These are phyloP conservation scores for Serranus cabrilla DNA, from an alignment of 2,797 vertebrate species.

Conservation along the genomic window DNA sequence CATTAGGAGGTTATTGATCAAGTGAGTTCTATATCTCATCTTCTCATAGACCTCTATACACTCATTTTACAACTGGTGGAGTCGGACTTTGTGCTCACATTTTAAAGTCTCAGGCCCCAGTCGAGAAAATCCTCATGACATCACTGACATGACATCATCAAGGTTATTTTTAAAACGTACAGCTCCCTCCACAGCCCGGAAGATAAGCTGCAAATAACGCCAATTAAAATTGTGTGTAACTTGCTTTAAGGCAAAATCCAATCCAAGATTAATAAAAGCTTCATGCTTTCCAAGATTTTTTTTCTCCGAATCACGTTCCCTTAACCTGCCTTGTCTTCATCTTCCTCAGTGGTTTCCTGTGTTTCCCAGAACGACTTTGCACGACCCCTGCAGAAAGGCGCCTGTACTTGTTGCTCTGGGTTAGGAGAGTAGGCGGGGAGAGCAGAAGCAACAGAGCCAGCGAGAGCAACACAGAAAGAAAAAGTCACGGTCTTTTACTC, in stretches of 20 bases:
- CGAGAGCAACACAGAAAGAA: background rate
- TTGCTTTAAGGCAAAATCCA: background rate
- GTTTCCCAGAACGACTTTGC: constrained; percentile 10
- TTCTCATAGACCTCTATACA: too few relatives aligned
- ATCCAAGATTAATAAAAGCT: background rate
- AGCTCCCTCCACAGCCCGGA: background rate
- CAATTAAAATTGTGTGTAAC: background rate
- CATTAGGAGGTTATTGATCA: too few relatives aligned
- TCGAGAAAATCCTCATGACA: background rate
- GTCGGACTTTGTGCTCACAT: too few relatives aligned
- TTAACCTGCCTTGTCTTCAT: background rate
- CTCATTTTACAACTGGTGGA: too few relatives aligned
- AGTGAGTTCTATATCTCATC: too few relatives aligned
- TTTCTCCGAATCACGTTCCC: background rate
- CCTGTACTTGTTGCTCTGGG: constrained; percentile 1
- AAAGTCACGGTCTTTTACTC: constrained; percentile 16
- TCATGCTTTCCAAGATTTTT: background rate
- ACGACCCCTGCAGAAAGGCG: background rate
- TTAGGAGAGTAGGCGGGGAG: constrained; percentile 8
- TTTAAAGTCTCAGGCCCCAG: too few relatives aligned
- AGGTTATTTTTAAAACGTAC: too few relatives aligned
- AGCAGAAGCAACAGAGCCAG: constrained; percentile 9
- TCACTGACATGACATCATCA: background rate
- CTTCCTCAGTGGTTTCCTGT: background rate
- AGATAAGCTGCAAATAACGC: constrained; percentile 8